Percentiles rank a stretch among this genome's conserved stretches.
Conservation (phyloP, 2,113 vertebrate genomes). For the Herpailurus yagouaroundi region DNA sequence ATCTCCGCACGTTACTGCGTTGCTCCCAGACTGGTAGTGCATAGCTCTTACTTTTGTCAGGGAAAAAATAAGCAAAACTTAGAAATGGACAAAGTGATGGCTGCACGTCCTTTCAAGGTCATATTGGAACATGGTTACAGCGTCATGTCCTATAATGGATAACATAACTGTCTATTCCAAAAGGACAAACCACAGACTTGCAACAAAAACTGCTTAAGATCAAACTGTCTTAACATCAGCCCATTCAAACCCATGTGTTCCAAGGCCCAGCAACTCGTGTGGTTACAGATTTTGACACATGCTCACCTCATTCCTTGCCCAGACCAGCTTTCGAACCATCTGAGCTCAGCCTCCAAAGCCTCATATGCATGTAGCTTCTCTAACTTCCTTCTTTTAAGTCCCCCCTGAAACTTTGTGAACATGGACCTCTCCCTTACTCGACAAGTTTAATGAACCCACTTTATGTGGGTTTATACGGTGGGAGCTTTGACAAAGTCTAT, state of each 20-base stretch:
- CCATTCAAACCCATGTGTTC: neutral
- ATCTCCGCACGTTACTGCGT: neutral
- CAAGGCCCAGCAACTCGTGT: neutral
- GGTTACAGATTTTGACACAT: neutral
- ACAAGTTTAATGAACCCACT: neutral
- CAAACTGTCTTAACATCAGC: slow-evolving; percentile 19
- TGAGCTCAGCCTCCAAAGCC: neutral
- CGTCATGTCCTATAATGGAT: neutral
- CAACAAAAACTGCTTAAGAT: neutral
- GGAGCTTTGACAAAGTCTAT: neutral
- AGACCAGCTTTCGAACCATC: neutral
- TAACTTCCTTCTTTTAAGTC: slow-evolving; percentile 13
- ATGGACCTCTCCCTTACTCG: neutral
- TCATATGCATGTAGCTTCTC: neutral
- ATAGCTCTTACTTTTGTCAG: neutral
- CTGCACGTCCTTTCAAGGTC: neutral
- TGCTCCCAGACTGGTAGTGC: neutral
- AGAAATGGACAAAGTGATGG: neutral
- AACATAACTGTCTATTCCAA: neutral
- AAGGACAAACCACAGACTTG: slow-evolving; percentile 10
- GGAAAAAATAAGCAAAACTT: neutral
- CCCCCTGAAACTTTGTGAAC: neutral
- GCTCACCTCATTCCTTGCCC: neutral
- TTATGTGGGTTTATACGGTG: neutral
- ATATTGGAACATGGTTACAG: neutral